Evolutionary conservation across 2,797 vertebrate genomes (phyloP).

Genomic region (Xiphophorus birchmanni): DNA sequence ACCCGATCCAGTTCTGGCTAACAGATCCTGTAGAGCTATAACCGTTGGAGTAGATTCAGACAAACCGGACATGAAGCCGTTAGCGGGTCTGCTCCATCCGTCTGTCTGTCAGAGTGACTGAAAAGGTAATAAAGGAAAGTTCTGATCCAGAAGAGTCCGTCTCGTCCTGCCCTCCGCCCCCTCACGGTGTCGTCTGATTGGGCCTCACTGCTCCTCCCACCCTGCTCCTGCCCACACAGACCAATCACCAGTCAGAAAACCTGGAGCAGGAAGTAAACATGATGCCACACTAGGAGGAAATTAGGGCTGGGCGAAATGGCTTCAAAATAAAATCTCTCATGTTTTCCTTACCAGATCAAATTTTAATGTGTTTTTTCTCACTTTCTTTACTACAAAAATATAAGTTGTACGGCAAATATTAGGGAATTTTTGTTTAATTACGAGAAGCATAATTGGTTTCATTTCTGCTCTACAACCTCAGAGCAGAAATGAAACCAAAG

Average conservation of each 20-base stretch:
- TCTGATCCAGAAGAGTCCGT: constrained; percentile 13
- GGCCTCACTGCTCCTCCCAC: constrained; percentile 34
- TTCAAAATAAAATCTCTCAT: too few species aligned
- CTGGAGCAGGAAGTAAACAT: not conserved
- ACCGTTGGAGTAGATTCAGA: not conserved
- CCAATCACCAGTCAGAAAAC: not conserved
- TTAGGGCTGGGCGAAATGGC: too few species aligned
- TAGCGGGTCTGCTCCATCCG: not conserved
- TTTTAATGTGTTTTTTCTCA: too few species aligned
- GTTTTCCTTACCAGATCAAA: too few species aligned
- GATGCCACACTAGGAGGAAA: not conserved
- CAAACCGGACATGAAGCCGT: not conserved
- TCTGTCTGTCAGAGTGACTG: constrained; percentile 2
- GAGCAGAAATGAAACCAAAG: too few species aligned
- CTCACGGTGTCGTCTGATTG: not conserved
- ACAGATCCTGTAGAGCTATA: not conserved
- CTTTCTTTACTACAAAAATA: too few species aligned
- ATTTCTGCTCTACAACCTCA: too few species aligned
- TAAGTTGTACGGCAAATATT: too few species aligned
- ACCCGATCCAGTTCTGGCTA: not conserved
- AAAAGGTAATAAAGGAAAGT: not conserved
- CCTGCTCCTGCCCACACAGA: constrained; percentile 32
- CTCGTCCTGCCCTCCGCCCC: not conserved
- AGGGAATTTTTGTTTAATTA: too few species aligned
- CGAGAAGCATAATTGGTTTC: too few species aligned